Base-by-base conservation (phyloP, 2,797 vertebrate species). In the Neostethus bicornis region DNA sequence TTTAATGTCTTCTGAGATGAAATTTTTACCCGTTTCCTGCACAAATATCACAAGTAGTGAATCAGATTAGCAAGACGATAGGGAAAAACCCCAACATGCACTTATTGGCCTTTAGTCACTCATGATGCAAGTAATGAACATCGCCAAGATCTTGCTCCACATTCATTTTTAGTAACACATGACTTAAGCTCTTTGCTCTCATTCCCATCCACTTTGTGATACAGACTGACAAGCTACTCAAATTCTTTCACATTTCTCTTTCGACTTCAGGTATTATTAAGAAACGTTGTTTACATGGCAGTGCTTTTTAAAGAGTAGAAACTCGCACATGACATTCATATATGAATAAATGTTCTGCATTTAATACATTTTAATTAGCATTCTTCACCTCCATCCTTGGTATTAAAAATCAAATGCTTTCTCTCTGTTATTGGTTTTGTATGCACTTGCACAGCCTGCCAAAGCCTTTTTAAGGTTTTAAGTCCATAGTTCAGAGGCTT, bases 1-100 rank as follows among this genome's bases (percentile, higher is more conserved):
- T 51, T 64, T 66, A 42, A 53, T 39, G 25, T 28, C 52, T 23
- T 4, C 21, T 47, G 20, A 17, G 26, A 35, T 31, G 45, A 21
- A 41, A 61, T 34, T 43, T 17, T 32, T 39, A 39, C 26, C 38
- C 41, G 47, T 31, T 59, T 38, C 32, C 16, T 37, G 6, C 49
- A 45, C 24, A 24, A 49, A 35, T 47, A 19, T 19, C 45, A n/a
- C 25, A 29, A 35, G 25, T 50, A 4, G 29, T 48, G 42, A 35
- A 47, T 50, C 42, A 25, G 50, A 24, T 28, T 8, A 17, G 35
- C 5, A 32, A 23, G 16, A 16, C 7, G 68, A 43, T 38, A 46
- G 21, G 55, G 39, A 58, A 2, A 44, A 12, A 5, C 19, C 28
- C 19, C 16, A 12, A 3, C 48, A 38, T 35, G 20, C 13, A 28